Evolutionary conservation across 2,888 invertebrate genomes (phyloP).

Genomic region (Rhogogaster chlorosoma): DNA sequence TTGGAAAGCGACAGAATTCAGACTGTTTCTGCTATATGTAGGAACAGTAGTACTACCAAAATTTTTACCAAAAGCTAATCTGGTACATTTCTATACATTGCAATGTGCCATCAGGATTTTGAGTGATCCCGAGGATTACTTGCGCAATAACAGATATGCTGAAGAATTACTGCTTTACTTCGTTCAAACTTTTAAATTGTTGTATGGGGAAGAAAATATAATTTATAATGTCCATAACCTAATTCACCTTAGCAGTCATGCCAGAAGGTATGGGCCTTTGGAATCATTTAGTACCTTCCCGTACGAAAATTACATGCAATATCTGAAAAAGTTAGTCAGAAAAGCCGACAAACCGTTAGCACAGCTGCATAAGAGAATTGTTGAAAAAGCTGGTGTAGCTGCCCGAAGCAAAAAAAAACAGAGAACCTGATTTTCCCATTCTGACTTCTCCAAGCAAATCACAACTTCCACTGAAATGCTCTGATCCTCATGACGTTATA

Average conservation of each 20-base stretch:
- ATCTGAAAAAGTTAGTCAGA: not conserved
- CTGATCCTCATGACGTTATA: not conserved
- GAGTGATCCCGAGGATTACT: slow-evolving; percentile 42
- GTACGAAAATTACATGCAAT: slow-evolving; percentile 60
- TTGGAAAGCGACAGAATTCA: slow-evolving; percentile 54
- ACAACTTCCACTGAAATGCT: slow-evolving; percentile 3
- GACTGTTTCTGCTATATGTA: slow-evolving; percentile 54
- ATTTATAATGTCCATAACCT: slow-evolving; percentile 60
- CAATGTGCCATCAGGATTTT: slow-evolving; percentile 55
- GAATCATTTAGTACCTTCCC: slow-evolving; percentile 58
- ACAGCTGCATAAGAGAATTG: not conserved
- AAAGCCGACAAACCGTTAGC: not conserved
- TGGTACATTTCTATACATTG: slow-evolving; percentile 47
- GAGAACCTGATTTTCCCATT: not conserved
- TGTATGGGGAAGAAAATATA: slow-evolving; percentile 57
- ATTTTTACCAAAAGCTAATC: slow-evolving; percentile 18
- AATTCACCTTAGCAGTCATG: slow-evolving; percentile 56
- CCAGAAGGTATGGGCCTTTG: slow-evolving; percentile 51
- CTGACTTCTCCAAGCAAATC: not conserved
- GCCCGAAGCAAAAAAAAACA: not conserved
- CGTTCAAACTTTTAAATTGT: slow-evolving; percentile 47
- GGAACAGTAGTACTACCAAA: slow-evolving; percentile 46
- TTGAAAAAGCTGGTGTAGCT: not conserved
- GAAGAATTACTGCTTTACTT: slow-evolving; percentile 47
- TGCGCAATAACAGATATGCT: slow-evolving; percentile 46